Evolutionary conservation across 2,797 vertebrate species (phyloP), one percentile per base, ranked within the genome.

Genomic region (Notoglanidium macrostoma): DNA sequence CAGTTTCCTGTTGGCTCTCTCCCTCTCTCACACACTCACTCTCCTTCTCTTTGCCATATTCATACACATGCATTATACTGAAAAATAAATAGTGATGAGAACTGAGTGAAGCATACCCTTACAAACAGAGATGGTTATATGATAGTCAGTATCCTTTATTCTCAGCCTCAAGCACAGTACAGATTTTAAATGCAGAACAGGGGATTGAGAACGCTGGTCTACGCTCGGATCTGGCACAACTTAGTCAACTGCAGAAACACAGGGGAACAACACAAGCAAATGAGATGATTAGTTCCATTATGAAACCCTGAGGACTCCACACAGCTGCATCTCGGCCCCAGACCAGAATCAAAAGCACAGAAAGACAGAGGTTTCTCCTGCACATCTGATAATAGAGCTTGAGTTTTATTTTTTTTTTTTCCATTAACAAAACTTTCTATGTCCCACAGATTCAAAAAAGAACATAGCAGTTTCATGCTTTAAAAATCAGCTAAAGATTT

Each of bases 251-350:
- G 92, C 91, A 93, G 92, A 92, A 93, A 74, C 72, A 70, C 79
- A 86, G 67, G 72, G 79, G 94, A 95, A 91, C 86, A 84, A 73
- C 29, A 90, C 89, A 90, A 93, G 90, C 92, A 92, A 94, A 95
- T 93, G 93, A 94, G 91, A 90, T 91, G 91, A 94, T 93, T 93
- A 93, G 93, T 94, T 91, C 87, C 86, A 93, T 93, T 91, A 91
- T 93, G 92, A 91, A 93, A 88, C 89, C 93, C 87, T 90, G 89
- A 93, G 92, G 92, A 94, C 89, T 93, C 89, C 87, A 90, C 92
- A 91, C 93, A 95, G 94, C 94, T 95, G 94, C 92, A 92, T 90
- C 89, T 94, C 92, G 89, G 92, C 92, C 95, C 89, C 91, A 86
- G 92, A 92, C 92, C 92, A 94, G 89, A 77, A 86, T 91, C 88